Evolutionary conservation across 2,113 vertebrate species (phyloP), one percentile per base, ranked within the genome.

Genomic region (Thinocorus orbignyianus): DNA sequence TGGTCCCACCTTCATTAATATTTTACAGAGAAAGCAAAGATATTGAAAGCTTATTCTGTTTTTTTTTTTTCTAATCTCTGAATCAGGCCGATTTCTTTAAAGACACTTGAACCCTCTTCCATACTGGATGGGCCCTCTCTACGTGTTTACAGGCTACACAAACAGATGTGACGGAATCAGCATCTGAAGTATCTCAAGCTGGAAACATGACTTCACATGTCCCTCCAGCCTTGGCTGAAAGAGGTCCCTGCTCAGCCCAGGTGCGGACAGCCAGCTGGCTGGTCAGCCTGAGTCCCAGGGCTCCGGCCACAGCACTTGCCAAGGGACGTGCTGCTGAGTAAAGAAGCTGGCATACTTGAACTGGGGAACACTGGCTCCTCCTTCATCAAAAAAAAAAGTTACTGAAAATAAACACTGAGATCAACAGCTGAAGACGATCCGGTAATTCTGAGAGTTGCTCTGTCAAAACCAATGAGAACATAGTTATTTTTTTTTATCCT

Each of bases 391-490:
- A 46, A 90, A 90, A 74, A 66, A 76, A n/a, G 48, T 68, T 60
- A 86, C 41, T 86, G 88, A 86, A 93, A 95, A 84, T 89, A 96
- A 93, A 88, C 25, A 78, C 48, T 92, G 90, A 88, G 69, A 64
- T 86, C 90, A 92, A 83, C 72, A 95, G 88, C 52, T 92, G 71
- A 93, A 93, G 76, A 90, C 1, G 31, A 92, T 69, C n/a, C 1
- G 12, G 11, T 76, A 92, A 86, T 79, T 88, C 65, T 60, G 48
- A 95, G 85, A 90, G 80, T 39, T 84, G 52, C 51, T 86, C 64
- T 79, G 65, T 60, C 80, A 79, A 84, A 94, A 90, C 3, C 52
- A 60, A 41, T 17, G 11, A 86, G 23, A 79, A 86, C 11, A 61
- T 5, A n/a, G n/a, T 61, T 82, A 14, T 51, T 28, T 52, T 54